Base-by-base conservation (phyloP, 2,888 invertebrate species). In the Athalia circularis region DNA sequence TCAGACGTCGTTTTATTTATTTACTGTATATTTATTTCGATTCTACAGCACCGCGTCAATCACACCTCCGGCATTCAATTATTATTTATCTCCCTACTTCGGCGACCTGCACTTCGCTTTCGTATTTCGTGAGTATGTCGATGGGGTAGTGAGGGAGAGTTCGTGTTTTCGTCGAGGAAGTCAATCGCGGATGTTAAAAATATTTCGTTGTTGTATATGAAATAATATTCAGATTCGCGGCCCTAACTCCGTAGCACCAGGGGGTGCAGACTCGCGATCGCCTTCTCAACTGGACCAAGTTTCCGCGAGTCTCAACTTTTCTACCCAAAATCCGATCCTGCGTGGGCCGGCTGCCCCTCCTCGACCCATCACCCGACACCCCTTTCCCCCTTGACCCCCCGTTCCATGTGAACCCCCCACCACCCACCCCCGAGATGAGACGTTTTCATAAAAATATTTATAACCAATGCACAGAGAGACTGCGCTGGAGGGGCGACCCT, bases 381-480 rank as follows among this genome's bases (percentile, higher is more conserved):
- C 78, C 75, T 65, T 70, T 48, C 54, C 74, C 68, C 76, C 75
- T 62, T 61, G 45, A 47, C 15, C 79, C 50, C 15, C 15, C 67
- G 7, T 52, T 91, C 89, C 91, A 91, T 90, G 90, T 89, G 91
- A 91, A 89, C 91, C 92, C 92, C 92, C 80, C 91, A 87, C 84
- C 83, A 83, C 86, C 89, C 91, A 68, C 57, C 70, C 91, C 88
- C 61, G 13, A 47, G 78, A 78, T 91, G 91, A 91, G 91, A 91
- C 91, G 90, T 86, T 88, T 86, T 87, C 86, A 86, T 86, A 88
- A 88, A 89, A 90, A 90, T 90, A 90, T 89, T 90, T 90, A 90
- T 90, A 90, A 89, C 88, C 87, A 85, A 86, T 87, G 86, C 85
- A 80, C 57, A 77, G 29, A 29, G 62, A 65, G 81, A 80, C 78